Conservation (phyloP, 2,113 vertebrate genomes). For the Sander lucioperca region DNA sequence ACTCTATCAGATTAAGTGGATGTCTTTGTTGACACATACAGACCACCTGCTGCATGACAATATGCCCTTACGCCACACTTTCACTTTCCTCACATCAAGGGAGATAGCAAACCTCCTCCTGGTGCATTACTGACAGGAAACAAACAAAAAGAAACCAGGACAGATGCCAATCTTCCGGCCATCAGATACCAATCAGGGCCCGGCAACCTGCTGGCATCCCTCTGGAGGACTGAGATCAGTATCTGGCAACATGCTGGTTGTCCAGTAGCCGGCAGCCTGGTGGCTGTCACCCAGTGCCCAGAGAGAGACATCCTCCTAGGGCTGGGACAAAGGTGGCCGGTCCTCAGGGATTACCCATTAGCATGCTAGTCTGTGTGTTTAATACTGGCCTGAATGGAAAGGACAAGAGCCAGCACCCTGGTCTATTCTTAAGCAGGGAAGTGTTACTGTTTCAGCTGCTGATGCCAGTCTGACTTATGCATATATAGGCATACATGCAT, state of each 20-base stretch:
- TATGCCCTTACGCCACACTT: conserved; percentile 55
- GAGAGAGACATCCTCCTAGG: conserved; percentile 80
- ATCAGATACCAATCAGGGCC: conserved; percentile 68
- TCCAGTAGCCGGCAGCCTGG: conserved; percentile 75
- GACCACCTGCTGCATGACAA: conserved; percentile 79
- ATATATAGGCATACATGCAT: conserved; percentile 76
- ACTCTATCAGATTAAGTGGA: conserved; percentile 63
- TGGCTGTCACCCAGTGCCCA: conserved; percentile 80
- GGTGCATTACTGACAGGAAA: conserved; percentile 45
- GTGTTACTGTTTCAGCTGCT: conserved; percentile 85
- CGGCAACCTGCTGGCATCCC: conserved; percentile 76
- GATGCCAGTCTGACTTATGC: conserved; percentile 73
- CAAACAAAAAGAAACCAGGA: conserved; percentile 56
- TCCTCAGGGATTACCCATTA: conserved; percentile 85
- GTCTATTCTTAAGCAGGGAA: conserved; percentile 78
- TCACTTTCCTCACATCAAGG: conserved; percentile 56
- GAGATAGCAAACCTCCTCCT: conserved; percentile 62
- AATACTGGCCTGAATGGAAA: conserved; percentile 80
- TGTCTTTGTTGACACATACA: conserved; percentile 65
- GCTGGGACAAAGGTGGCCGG: conserved; percentile 80
- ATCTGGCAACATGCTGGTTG: conserved; percentile 76
- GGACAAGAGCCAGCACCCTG: conserved; percentile 79
- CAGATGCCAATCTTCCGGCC: conserved; percentile 70
- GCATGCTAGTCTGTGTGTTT: conserved; percentile 84
- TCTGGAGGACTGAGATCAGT: conserved; percentile 68